Evolutionary conservation across 2,888 invertebrate genomes (phyloP), one percentile per base, ranked within the genome.

Genomic region (Macrophya annulata): DNA sequence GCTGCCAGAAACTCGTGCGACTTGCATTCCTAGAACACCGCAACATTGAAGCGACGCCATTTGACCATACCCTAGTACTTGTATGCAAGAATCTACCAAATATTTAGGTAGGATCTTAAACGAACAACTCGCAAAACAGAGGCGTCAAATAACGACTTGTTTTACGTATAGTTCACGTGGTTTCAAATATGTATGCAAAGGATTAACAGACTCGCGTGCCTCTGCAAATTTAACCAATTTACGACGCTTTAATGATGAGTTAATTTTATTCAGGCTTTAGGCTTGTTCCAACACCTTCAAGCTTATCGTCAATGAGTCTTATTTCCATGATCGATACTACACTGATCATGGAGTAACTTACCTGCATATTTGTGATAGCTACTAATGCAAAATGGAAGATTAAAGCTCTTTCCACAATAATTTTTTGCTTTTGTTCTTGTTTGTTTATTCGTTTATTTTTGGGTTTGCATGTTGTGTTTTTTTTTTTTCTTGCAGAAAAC

Each of bases 1-100:
- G 59, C 21, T 81, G 43, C 12, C n/a, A 62, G 62, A 40, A 40
- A 59, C 79, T 40, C 59, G 21, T 40, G 21, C 1, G 62, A 10
- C 62, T 43, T 81, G 79, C 12, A 59, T 81, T 81, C 79, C 43
- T 62, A 10, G 25, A 62, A 62, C 21, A 81, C 79, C 79, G 79
- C 79, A 62, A 81, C 59, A 15, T 21, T 8, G 25, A 62, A 62
- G 25, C 79, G 6, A 43, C 62, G 79, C 79, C n/a, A 59, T 81
- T 59, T 5, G 9, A 31, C 59, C 55, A 48, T 9, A 31, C 17
- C 21, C 48, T 76, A n/a, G 1, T 62, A 25, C 79, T 62, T 81
- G 43, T 43, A 31, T 59, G 10, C 79, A 37, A 81, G 48, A 62
- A 21, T 43, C 37, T 62, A 21, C 59, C n/a, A 59, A 51, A 21